Evolutionary conservation across 2,888 invertebrate genomes (phyloP).

Genomic region (Caenorhabditis japonica): DNA sequence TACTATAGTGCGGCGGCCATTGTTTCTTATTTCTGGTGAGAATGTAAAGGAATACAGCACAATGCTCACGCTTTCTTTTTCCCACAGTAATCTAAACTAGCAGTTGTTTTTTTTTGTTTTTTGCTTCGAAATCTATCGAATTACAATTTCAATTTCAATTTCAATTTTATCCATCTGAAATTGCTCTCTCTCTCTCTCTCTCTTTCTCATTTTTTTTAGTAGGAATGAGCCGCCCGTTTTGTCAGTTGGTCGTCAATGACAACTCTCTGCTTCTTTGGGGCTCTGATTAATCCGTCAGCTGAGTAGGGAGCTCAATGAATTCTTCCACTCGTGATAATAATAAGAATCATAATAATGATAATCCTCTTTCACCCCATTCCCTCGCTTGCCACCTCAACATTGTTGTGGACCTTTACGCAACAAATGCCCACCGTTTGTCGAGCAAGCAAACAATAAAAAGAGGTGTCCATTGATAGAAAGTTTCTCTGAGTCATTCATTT

Average conservation of each 20-base stretch:
- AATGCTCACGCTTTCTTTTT: slow-evolving; percentile 6
- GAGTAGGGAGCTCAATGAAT: too few species aligned
- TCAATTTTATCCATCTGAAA: too few species aligned
- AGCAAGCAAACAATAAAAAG: slow-evolving; percentile 2
- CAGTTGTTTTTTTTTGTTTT: slow-evolving; percentile 1
- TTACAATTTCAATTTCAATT: too few species aligned
- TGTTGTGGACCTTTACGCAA: neutral
- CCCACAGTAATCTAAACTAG: slow-evolving; percentile 38
- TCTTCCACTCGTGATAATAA: too few species aligned
- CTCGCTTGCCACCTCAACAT: slow-evolving; percentile 1
- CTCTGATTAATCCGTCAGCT: slow-evolving; percentile 39
- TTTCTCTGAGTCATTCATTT: too few species aligned
- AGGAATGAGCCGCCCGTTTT: too few species aligned
- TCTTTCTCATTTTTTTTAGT: too few species aligned
- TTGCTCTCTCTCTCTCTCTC: too few species aligned
- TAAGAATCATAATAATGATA: slow-evolving; percentile 20
- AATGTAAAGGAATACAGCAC: too few species aligned
- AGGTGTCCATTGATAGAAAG: too few species aligned
- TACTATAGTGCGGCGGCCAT: slow-evolving; percentile 5
- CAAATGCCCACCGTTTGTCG: slow-evolving; percentile 3
- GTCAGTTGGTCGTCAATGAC: slow-evolving; percentile 40
- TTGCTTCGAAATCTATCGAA: too few species aligned
- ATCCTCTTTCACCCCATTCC: slow-evolving; percentile 3
- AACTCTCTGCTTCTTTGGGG: too few species aligned
- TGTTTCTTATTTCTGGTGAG: slow-evolving; percentile 32